Evolutionary conservation across 2,888 invertebrate species (phyloP), one percentile per base, ranked within the genome.

Genomic region (Tineola bisselliella): DNA sequence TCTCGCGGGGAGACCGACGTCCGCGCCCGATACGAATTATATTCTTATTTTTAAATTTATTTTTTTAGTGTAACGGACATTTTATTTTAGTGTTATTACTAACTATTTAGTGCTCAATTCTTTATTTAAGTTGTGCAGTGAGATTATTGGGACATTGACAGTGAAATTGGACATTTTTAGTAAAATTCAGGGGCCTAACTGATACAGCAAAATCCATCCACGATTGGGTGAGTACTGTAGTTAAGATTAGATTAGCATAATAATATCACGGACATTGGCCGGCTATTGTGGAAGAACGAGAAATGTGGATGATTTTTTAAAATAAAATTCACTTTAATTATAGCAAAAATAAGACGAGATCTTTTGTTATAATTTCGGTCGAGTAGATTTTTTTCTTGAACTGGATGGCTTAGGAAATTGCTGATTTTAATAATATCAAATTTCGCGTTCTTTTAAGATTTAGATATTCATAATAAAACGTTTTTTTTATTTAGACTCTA

Each of bases 211-310:
- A 80, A 81, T 81, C 79, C 79, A 83, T 84, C 81, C 86, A 86
- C 81, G 79, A 87, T 87, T 86, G 82, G 87, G 87, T 87, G 76
- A 87, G 87, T n/a, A n/a, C n/a, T n/a, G n/a, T 79, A 67, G 74
- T 79, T 76, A 81, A 70, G 86, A 87, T 87, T 83, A 86, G 84
- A 86, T 87, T 54, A 54, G 54, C 54, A 54, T 54, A 54, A 10
- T 54, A 54, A 10, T n/a, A 54, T 54, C 11, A 48, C 18, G 54
- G 54, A 54, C 25, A 54, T 15, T 17, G 48, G 8, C 17, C 17
- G 15, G 8, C 17, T 48, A n/a, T 48, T 48, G 6, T 48, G 15
- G 48, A 15, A 48, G 3, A 38, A 10, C 2, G 11, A 38, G 11
- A n/a, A 38, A 38, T 38, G 38, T 10, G 3, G 3, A 38, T 38